Conservation (phyloP, 2,888 invertebrate species). For the Callimorpha dominula region DNA sequence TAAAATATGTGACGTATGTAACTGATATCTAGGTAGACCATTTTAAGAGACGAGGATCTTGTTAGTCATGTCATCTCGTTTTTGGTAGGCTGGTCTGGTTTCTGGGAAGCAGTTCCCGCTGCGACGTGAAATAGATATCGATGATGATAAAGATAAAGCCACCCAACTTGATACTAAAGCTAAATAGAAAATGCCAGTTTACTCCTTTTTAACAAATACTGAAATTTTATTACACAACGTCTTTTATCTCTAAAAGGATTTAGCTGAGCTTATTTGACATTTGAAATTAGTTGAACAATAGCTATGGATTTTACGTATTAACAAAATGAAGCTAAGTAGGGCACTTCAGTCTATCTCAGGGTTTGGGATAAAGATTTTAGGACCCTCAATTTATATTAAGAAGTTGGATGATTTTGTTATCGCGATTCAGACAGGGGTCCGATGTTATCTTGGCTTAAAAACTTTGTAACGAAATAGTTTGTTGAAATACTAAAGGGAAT, state of each 20-base stretch:
- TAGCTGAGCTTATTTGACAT: not conserved
- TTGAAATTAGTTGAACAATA: constrained; percentile 6
- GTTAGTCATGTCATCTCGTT: not conserved
- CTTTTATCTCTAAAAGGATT: not conserved
- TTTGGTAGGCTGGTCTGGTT: not conserved
- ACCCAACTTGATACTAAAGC: not conserved
- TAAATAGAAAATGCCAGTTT: not conserved
- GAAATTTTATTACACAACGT: not conserved
- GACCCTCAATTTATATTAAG: constrained; percentile 43
- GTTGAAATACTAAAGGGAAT: constrained; percentile 30
- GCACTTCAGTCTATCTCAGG: constrained; percentile 4
- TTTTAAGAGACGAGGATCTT: not conserved
- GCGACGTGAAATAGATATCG: not conserved
- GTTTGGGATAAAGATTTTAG: constrained; percentile 26
- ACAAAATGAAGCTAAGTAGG: constrained; percentile 12
- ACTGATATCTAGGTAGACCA: too few species aligned
- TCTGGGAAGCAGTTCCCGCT: too few species aligned
- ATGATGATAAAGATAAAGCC: not conserved
- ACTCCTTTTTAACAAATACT: not conserved
- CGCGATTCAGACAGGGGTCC: constrained; percentile 29
- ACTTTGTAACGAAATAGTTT: constrained; percentile 39
- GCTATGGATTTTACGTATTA: constrained; percentile 19
- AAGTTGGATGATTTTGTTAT: constrained; percentile 46
- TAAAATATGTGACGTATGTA: too few species aligned
- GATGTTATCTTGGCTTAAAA: constrained; percentile 44